A percentile compares a stretch with the other conserved stretches of the same genome.
phyloP scores from a whole-genome alignment of 2,888 invertebrate genomes.

The Sinelater perroti region DNA sequence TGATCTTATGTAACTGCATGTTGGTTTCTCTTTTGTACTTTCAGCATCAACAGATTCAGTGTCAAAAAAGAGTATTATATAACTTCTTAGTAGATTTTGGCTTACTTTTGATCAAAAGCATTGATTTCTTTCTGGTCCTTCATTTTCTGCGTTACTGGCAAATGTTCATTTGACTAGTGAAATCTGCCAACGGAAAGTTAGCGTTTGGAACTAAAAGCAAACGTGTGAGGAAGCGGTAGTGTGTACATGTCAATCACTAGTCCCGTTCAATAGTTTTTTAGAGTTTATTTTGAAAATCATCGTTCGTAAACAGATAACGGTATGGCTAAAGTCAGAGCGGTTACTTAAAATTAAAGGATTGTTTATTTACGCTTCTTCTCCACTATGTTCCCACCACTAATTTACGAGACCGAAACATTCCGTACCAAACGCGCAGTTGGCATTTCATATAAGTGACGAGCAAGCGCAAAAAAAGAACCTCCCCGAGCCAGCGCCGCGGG shows the following conservation, averaged over 20 bases:
- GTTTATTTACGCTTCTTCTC: constrained; percentile 26
- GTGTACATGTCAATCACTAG: constrained; percentile 39
- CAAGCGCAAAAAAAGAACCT: constrained; percentile 21
- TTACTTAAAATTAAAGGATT: constrained; percentile 17
- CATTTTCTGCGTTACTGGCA: no score
- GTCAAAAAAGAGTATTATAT: no score
- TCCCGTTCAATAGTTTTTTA: constrained; percentile 40
- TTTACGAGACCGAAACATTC: constrained; percentile 5
- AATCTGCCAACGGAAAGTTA: no score
- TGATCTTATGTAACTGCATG: no score
- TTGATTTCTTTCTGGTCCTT: no score
- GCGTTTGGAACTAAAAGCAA: background rate
- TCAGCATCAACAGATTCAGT: no score
- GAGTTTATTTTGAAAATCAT: constrained; percentile 43
- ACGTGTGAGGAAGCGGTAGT: constrained; percentile 8
- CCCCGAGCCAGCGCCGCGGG: constrained; percentile 22
- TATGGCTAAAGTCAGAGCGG: constrained; percentile 26
- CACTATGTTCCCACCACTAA: constrained; percentile 11
- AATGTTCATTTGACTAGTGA: no score
- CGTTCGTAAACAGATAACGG: constrained; percentile 37
- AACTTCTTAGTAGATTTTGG: no score
- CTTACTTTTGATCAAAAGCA: no score
- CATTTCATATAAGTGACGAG: no score
- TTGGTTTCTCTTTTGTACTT: no score
- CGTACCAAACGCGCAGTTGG: no score